Conservation (phyloP, 2,888 invertebrate genomes). For the Eristalinus aeneus region DNA sequence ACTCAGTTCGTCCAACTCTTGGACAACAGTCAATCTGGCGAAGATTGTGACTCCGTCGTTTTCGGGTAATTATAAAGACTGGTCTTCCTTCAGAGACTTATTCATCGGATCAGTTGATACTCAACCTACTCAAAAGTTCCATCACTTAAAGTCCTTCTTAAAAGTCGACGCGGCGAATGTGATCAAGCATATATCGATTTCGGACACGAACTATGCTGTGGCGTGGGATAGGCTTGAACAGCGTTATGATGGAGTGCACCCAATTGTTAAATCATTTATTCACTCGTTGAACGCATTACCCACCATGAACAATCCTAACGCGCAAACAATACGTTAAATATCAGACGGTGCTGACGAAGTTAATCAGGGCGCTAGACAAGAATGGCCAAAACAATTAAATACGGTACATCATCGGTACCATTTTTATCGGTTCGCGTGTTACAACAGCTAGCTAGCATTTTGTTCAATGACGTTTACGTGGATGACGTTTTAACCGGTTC, state of each 20-base stretch:
- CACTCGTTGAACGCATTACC: neutral
- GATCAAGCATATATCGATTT: neutral
- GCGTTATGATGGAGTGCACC: neutral
- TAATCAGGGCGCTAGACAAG: no score
- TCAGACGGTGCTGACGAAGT: no score
- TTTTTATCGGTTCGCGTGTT: no score
- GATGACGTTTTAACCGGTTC: conserved; percentile 21
- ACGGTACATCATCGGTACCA: no score
- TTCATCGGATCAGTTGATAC: neutral
- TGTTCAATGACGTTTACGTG: neutral
- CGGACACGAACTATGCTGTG: neutral
- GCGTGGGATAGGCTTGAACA: neutral
- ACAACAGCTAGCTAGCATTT: no score
- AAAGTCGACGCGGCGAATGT: neutral
- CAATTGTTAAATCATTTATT: neutral
- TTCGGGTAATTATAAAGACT: neutral
- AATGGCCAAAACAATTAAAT: no score
- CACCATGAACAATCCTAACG: no score
- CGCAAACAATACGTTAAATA: no score
- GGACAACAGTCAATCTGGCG: no score
- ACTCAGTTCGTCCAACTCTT: neutral
- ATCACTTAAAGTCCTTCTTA: no score
- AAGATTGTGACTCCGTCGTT: no score
- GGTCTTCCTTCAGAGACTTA: neutral
- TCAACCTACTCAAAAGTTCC: neutral